Conservation (phyloP, 2,797 vertebrate species). For the Macropodus opercularis region DNA sequence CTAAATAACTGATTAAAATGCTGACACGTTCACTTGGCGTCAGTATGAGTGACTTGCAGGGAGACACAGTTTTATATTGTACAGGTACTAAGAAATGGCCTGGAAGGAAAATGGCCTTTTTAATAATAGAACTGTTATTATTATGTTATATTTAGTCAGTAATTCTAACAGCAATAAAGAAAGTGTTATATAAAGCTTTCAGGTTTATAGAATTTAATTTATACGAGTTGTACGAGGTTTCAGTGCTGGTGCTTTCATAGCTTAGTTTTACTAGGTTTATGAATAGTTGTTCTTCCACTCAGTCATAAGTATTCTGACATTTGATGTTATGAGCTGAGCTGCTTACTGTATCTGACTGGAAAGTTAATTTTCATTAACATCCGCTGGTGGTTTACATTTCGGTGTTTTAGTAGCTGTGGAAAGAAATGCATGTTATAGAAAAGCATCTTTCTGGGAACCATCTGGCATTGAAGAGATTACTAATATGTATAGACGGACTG, state of each 20-base stretch:
- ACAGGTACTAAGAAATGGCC: too few species aligned
- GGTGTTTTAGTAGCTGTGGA: not conserved
- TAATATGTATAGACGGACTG: not conserved
- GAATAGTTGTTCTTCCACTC: not conserved
- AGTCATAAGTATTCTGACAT: slow-evolving; percentile 4
- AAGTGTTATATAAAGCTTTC: too few species aligned
- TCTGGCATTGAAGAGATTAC: slow-evolving; percentile 9
- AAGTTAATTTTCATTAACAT: slow-evolving; percentile 38
- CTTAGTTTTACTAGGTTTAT: not conserved
- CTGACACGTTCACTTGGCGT: not conserved
- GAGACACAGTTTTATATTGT: too few species aligned
- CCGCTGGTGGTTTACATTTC: slow-evolving; percentile 8
- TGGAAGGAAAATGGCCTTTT: too few species aligned
- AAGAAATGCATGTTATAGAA: slow-evolving; percentile 29
- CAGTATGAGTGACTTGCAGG: too few species aligned
- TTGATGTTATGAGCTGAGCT: slow-evolving; percentile 1
- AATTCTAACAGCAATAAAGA: too few species aligned
- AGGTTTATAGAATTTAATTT: not conserved
- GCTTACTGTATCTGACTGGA: not conserved
- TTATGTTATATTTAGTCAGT: too few species aligned
- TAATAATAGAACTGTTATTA: too few species aligned
- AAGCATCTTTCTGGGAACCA: too few species aligned
- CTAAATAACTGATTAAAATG: not conserved
- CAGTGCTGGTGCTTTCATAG: not conserved
- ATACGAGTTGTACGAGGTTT: too few species aligned